A percentile compares a stretch with the other conserved stretches of the same genome.
These are phyloP conservation scores for Odontocolon sp. DNA, from an alignment of 2,888 invertebrate species.

Conservation along the genomic window DNA sequence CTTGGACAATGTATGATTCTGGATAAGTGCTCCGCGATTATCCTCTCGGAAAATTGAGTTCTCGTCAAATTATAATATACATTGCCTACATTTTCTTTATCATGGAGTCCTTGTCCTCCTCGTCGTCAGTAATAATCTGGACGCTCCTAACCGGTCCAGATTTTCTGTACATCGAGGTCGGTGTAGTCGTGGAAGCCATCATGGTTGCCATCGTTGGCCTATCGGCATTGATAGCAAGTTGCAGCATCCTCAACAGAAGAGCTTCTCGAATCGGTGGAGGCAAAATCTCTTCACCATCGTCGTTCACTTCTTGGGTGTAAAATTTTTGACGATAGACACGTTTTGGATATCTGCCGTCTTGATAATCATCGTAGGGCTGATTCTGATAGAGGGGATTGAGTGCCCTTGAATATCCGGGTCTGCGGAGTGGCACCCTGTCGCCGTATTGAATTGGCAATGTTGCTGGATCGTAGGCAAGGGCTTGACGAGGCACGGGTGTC, in stretches of 20 bases:
- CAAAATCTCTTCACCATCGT: conserved; percentile 84
- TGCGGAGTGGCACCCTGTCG: conserved; percentile 73
- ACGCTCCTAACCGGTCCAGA: conserved; percentile 86
- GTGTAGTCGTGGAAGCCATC: conserved; percentile 75
- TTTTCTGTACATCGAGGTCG: conserved; percentile 80
- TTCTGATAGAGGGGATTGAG: conserved; percentile 72
- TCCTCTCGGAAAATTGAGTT: too few relatives aligned
- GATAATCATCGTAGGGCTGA: conserved; percentile 75
- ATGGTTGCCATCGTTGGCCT: conserved; percentile 77
- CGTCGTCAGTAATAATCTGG: conserved; percentile 86
- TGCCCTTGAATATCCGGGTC: conserved; percentile 68
- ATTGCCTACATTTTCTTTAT: conserved; percentile 75
- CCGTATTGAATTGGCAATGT: conserved; percentile 69
- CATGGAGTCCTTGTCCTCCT: conserved; percentile 74
- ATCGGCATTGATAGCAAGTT: conserved; percentile 87
- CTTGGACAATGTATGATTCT: neutral
- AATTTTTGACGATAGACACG: conserved; percentile 78
- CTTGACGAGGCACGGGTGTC: conserved; percentile 69
- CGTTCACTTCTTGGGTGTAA: conserved; percentile 69
- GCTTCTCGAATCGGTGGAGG: conserved; percentile 88
- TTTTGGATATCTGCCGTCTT: conserved; percentile 74
- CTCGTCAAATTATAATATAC: too few relatives aligned
- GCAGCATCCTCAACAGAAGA: conserved; percentile 87
- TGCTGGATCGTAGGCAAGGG: conserved; percentile 66
- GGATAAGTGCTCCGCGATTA: neutral